A percentile compares a stretch with the other conserved stretches of the same genome.
phyloP scores from a whole-genome alignment of 2,113 vertebrate genomes.

The Tachycineta bicolor region DNA sequence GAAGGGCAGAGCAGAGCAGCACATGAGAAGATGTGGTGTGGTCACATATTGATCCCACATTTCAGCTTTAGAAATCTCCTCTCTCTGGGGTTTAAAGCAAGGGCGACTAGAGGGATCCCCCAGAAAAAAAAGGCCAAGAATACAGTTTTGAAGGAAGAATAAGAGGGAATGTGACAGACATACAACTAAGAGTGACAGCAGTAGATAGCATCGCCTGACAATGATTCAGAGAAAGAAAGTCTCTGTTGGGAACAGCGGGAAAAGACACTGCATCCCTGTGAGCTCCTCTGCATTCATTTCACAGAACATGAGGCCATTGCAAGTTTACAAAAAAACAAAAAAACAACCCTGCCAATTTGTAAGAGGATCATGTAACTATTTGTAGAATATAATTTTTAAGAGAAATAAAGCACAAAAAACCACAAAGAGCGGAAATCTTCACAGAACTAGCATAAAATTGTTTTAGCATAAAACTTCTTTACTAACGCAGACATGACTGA shows the following conservation, averaged over 20 bases:
- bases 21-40: rapidly evolving
- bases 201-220: neutral
- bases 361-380: neutral
- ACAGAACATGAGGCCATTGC: neutral
- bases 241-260: neutral
- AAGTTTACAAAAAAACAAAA: neutral
- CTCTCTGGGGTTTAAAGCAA: neutral
- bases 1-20: neutral
- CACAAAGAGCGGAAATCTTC: rapidly evolving
- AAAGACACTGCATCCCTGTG: neutral
- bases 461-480: neutral
- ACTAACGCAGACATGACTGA: neutral
- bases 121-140: neutral
- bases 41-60: neutral
- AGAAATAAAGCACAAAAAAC: neutral
- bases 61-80: neutral
- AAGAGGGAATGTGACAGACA: slow-evolving; percentile 4
- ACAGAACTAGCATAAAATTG: neutral
- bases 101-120: neutral
- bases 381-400: neutral
- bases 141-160: neutral
- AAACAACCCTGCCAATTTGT: rapidly evolving
- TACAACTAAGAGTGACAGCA: neutral
- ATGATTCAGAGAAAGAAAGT: neutral
- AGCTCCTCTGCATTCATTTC: neutral